Percentiles rank a stretch among this genome's conserved stretches.
Conservation (phyloP, 2,797 vertebrate genomes). For the Gadopsis marmoratus region DNA sequence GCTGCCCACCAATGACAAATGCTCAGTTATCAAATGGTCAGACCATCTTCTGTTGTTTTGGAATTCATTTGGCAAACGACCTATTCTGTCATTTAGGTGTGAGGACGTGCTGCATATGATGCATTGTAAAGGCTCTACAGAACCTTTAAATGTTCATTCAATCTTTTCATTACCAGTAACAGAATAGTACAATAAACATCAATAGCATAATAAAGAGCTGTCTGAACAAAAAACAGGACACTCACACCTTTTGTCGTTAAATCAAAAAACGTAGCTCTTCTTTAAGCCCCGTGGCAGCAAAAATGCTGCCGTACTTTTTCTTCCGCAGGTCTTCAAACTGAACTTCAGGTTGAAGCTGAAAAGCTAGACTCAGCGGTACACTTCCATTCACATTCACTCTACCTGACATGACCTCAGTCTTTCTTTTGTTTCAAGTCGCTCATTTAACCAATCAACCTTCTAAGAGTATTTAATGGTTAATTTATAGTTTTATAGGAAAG, state of each 20-base stretch:
- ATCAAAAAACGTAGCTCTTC: neutral
- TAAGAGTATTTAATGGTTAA: constrained; percentile 13
- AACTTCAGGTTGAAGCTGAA: constrained; percentile 13
- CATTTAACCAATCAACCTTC: constrained; percentile 24
- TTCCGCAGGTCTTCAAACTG: constrained; percentile 14
- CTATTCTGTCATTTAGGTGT: no score
- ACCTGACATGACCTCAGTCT: constrained; percentile 20
- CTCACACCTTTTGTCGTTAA: neutral
- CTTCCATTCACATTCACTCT: constrained; percentile 15
- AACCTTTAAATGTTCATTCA: neutral
- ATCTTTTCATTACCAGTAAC: no score
- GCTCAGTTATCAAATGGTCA: neutral
- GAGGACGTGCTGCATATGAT: neutral
- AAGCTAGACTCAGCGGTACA: neutral
- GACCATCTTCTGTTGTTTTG: no score
- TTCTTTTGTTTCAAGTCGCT: constrained; percentile 26
- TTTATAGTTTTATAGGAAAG: constrained; percentile 29
- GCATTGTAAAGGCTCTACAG: neutral
- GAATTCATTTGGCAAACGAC: no score
- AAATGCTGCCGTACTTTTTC: neutral
- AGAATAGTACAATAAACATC: neutral
- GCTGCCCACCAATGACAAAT: neutral
- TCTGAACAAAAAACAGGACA: neutral
- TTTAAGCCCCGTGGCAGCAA: neutral
- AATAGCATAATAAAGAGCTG: neutral